These are phyloP conservation scores for Opisthocomus hoazin DNA, from an alignment of 2,113 vertebrate genomes.

Conservation along the genomic window DNA sequence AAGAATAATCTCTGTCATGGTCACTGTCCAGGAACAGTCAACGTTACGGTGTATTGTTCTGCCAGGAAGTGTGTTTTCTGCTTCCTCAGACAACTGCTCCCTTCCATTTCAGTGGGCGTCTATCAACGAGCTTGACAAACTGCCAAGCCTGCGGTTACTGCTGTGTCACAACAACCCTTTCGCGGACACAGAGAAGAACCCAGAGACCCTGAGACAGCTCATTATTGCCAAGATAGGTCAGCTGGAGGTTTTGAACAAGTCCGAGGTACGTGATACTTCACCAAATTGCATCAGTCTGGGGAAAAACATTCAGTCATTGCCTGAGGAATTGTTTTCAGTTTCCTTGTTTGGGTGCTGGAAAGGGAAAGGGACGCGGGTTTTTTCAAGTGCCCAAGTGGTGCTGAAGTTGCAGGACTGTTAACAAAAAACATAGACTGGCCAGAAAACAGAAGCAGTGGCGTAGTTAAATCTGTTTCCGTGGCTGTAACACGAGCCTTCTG, in stretches of 20 bases:
- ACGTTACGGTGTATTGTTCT: neutral
- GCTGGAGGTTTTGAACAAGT: conserved; percentile 77
- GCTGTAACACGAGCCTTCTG: neutral
- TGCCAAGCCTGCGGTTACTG: conserved; percentile 73
- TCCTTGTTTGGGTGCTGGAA: neutral
- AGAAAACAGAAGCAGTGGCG: neutral
- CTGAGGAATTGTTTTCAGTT: neutral
- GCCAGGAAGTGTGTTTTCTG: neutral
- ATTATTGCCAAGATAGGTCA: conserved; percentile 83
- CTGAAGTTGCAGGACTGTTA: neutral
- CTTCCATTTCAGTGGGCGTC: conserved; percentile 80
- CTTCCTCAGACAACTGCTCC: neutral
- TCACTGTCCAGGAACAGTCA: neutral
- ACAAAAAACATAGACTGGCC: neutral
- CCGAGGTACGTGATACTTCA: conserved; percentile 59
- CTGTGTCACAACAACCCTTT: conserved; percentile 80
- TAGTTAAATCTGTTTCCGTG: neutral
- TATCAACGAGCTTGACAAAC: conserved; percentile 88
- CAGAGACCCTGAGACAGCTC: conserved; percentile 75
- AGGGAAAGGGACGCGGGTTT: neutral
- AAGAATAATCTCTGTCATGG: neutral
- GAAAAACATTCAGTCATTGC: neutral
- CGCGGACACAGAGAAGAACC: conserved; percentile 69
- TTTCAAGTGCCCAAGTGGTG: neutral
- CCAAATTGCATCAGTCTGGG: too few species aligned